Conservation (phyloP, 2,113 vertebrate genomes). For the Procavia capensis region DNA sequence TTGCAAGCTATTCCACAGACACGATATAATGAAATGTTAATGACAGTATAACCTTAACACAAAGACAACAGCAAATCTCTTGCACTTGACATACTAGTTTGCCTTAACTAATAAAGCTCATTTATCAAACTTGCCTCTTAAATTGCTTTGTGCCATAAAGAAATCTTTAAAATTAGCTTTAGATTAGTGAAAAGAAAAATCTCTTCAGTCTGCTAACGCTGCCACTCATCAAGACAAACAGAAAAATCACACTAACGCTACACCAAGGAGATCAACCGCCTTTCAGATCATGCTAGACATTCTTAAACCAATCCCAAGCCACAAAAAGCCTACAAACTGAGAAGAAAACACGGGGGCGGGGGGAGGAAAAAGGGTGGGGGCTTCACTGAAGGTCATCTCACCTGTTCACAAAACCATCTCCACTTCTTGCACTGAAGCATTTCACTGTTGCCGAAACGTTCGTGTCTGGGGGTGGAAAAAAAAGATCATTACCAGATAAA, state of each 20-base stretch:
- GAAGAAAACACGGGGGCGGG: neutral
- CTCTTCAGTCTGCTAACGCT: neutral
- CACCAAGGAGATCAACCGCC: neutral
- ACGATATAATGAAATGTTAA: neutral
- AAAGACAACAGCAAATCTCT: neutral
- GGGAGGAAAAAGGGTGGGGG: neutral
- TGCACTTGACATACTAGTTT: neutral
- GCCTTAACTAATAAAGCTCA: neutral
- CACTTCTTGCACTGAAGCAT: constrained; percentile 99
- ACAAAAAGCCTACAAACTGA: neutral
- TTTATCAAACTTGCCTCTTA: neutral
- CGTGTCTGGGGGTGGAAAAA: constrained; percentile 91
- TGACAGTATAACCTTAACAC: neutral
- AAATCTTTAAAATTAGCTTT: neutral
- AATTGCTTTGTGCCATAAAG: neutral
- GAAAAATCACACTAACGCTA: neutral
- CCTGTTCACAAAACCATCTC: constrained; percentile 99
- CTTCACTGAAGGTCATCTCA: constrained; percentile 80
- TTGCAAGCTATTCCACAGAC: neutral
- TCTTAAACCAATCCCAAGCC: neutral
- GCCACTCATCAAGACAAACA: neutral
- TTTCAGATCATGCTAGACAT: neutral
- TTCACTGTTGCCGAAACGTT: constrained; percentile 99
- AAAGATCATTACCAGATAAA: constrained; percentile 54
- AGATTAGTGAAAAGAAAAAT: constrained; percentile 7